Base-by-base conservation (phyloP, 2,888 invertebrate genomes). In the Therioaphis trifolii region DNA sequence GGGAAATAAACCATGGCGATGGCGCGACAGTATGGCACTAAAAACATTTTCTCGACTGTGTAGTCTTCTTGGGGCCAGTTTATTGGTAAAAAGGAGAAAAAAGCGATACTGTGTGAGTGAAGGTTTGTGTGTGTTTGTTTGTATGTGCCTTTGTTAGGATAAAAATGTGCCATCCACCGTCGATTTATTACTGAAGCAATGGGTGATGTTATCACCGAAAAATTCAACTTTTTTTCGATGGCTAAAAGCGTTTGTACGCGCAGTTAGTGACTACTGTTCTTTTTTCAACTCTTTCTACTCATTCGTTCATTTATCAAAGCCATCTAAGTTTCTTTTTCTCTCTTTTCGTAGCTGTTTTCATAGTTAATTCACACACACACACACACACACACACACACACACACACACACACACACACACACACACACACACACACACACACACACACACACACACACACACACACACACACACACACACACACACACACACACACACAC, bases 171-270 rank as follows among this genome's bases (percentile, higher is more conserved):
- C n/a, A n/a, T n/a, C n/a, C 24, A 29, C 12, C 21, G 77, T 29
- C 68, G 66, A 78, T 78, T 78, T 78, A 78, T 78, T 78, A 68
- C 68, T 27, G 40, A 68, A 40, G 78, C 66, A 78, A 78, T 68
- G 68, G 77, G 66, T 78, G 78, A 68, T 40, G 43, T 78, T 63
- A 52, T 21, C 43, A 21, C 69, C 24, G 15, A 40, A 49, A 35
- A 40, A 78, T 78, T 5, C 7, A 5, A 35, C 68, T 52, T 49
- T 63, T 66, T 68, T 24, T 68, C 78, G 68, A 35, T 12, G 78
- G 68, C 66, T 78, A 78, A 78, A 68, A 68, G 68, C 68, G 35
- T 78, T 68, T 40, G 68, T 35, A 7, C 35, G 43, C 24, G 4
- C 46, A n/a, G 46, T n/a, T n/a, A 43, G 46, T 3, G 2, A 7